phyloP scores from a whole-genome alignment of 2,888 invertebrate species.

The Xestia c-nigrum region DNA sequence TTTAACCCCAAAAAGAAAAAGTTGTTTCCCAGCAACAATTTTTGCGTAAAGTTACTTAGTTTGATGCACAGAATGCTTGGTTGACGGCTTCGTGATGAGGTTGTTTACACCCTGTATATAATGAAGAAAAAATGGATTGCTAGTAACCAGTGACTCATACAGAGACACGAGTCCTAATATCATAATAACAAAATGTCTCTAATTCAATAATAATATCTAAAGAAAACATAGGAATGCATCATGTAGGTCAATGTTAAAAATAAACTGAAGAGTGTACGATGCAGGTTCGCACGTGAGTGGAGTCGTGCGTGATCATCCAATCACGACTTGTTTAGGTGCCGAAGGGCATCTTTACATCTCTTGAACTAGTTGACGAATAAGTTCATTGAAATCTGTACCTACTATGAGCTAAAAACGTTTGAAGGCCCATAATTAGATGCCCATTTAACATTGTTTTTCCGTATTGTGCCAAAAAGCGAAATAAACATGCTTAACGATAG shows the following conservation, averaged over 20 bases:
- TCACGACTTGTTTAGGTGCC: constrained; percentile 36
- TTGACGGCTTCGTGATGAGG: no score
- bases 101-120: no score
- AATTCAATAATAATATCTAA: constrained; percentile 3
- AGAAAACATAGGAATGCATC: constrained; percentile 16
- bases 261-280: constrained; percentile 43
- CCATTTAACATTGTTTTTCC: constrained; percentile 22
- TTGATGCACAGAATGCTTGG: no score
- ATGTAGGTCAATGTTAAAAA: constrained; percentile 60
- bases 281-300: constrained; percentile 36
- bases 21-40: no score
- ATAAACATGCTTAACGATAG: constrained; percentile 20
- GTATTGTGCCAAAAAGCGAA: constrained; percentile 36
- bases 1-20: no score
- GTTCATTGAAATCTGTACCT: constrained; percentile 33
- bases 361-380: constrained; percentile 26
- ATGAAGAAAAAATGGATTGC: not conserved
- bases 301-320: constrained; percentile 30
- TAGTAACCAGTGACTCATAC: not conserved
- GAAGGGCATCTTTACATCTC: constrained; percentile 23
- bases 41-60: no score
- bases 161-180: not conserved
- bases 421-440: constrained; percentile 31
- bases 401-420: constrained; percentile 24
- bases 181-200: not conserved